Evolutionary conservation across 2,797 vertebrate genomes (phyloP), one percentile per base, ranked within the genome.

Genomic region (Eidolon dupreanum): DNA sequence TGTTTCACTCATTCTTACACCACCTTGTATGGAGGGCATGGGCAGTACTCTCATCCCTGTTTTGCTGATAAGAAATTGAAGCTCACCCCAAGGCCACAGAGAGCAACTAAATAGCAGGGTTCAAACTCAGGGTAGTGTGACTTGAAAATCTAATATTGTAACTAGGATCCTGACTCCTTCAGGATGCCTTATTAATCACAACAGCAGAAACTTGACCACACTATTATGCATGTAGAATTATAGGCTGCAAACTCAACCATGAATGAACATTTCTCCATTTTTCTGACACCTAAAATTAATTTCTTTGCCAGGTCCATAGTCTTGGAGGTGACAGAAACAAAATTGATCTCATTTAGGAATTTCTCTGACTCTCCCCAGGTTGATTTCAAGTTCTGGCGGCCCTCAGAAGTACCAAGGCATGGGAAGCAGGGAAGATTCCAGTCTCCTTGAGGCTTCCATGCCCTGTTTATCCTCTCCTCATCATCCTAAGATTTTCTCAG

Each of bases 21-120:
- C 59, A 20, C 12, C 33, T 16, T 17, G 1, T 20, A 20, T 8
- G n/a, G 20, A 2, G 2, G 13, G 4, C 3, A 22, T 0, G 0
- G 26, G 38, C 43, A 51, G 24, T 31, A 2, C 22, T 70, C 20
- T 59, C 33, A 61, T 15, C 31, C n/a, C 17, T 63, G 26, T 22
- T 51, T 41, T 31, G 38, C 46, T 90, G 79, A 41, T 59, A 41
- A 70, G 66, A 91, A 81, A 74, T 17, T 5, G 51, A 95, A 55
- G 38, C 26, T 71, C 36, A 17, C 20, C 11, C 49, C 57, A 55
- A 74, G 51, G 49, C 66, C 70, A 33, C 53, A 6, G 4, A 61
- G 65, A 61, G 70, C 57, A 86, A 89, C 49, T 24, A 43, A 71
- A 28, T 59, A 70, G 36, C 22, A 66, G 65, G 10, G 11, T 57